phyloP scores from a whole-genome alignment of 92 coral and sea anemone genomes.

The Palythoa grandis region DNA sequence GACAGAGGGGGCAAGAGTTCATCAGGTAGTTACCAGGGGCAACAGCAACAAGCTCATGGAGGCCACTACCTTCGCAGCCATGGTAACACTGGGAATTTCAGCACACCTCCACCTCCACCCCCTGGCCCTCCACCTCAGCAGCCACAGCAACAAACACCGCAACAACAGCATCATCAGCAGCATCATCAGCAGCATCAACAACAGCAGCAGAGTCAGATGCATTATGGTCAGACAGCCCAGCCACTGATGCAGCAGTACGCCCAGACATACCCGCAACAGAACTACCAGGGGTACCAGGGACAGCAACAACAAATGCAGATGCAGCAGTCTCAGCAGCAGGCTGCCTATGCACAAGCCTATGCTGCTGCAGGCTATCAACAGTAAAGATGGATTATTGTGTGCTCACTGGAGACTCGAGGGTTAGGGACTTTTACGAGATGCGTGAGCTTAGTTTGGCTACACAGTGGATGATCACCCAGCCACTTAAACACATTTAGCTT shows the following conservation, averaged over 20 bases:
- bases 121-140: conserved; percentile 64
- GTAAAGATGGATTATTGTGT: conserved; percentile 12
- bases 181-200: conserved; percentile 35
- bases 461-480: not conserved
- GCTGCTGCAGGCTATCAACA: conserved; percentile 29
- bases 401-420: not conserved
- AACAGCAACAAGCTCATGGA: conserved; percentile 53
- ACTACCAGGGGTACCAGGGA: conserved; percentile 52
- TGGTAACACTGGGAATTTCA: conserved; percentile 43
- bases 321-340: conserved; percentile 61
- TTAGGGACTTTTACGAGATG: not conserved
- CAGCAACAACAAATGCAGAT: conserved; percentile 48
- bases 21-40: conserved; percentile 51
- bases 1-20: conserved; percentile 58
- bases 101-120: conserved; percentile 78
- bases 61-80: conserved; percentile 48
- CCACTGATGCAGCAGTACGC: conserved; percentile 54
- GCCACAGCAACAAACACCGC: conserved; percentile 61
- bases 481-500: not conserved
- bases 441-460: not conserved
- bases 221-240: conserved; percentile 35
- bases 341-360: conserved; percentile 41
- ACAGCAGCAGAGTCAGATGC: conserved; percentile 43
- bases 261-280: conserved; percentile 52
- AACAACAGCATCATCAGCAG: not conserved